A percentile compares a stretch with the other conserved stretches of the same genome.
phyloP scores from a whole-genome alignment of 92 coral and sea anemone genomes.

The Pocillopora meandrina region DNA sequence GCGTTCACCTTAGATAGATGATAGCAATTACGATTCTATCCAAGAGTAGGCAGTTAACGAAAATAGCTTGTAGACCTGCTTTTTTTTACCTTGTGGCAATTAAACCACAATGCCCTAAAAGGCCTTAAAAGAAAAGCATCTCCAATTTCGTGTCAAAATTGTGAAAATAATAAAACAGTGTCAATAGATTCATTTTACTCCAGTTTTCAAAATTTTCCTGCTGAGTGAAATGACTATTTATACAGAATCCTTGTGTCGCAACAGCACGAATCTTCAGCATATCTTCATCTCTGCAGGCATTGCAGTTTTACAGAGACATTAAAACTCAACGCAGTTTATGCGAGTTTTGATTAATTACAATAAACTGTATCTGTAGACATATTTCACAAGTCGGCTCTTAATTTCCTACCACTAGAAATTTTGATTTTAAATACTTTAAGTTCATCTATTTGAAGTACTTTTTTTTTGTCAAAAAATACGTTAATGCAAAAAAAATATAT shows the following conservation, averaged over 20 bases:
- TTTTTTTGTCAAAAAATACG: too few species aligned
- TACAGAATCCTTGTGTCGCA: background rate
- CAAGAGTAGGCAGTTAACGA: slow-evolving; percentile 3
- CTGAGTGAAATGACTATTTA: background rate
- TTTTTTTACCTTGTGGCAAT: slow-evolving; percentile 15
- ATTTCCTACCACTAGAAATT: background rate
- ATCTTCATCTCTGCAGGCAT: background rate
- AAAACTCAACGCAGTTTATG: background rate
- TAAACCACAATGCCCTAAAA: background rate
- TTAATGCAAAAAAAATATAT: too few species aligned
- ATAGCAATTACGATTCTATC: slow-evolving; percentile 5
- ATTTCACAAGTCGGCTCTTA: background rate
- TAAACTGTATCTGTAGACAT: background rate
- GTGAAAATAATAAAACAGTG: background rate
- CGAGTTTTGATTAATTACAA: background rate
- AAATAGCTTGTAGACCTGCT: background rate
- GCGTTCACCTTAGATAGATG: background rate
- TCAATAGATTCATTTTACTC: background rate
- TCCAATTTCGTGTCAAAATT: background rate
- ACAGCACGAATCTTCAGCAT: background rate
- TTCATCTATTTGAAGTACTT: too few species aligned
- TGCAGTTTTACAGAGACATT: background rate
- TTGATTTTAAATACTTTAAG: background rate
- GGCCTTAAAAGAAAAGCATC: too few species aligned
- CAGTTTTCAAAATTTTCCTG: background rate